These are phyloP conservation scores for Chymomyza costata DNA, from an alignment of 1,140 invertebrate genomes.

Conservation along the genomic window DNA sequence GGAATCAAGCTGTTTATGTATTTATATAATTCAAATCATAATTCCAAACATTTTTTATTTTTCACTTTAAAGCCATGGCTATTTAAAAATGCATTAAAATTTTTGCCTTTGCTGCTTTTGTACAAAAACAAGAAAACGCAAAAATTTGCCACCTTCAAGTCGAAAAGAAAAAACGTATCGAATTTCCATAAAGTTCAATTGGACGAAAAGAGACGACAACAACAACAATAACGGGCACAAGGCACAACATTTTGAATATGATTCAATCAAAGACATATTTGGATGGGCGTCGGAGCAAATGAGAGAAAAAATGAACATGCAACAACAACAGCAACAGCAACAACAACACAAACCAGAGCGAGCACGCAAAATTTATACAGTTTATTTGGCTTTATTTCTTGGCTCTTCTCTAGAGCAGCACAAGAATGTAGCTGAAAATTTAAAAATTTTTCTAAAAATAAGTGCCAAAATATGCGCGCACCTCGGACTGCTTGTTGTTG, in stretches of 20 bases:
- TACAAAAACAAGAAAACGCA: slow-evolving; percentile 1
- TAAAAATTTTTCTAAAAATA: slow-evolving; percentile 67
- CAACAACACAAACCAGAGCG: background rate
- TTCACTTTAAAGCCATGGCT: slow-evolving; percentile 18
- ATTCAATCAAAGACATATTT: slow-evolving; percentile 75
- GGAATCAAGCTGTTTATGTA: slow-evolving; percentile 51
- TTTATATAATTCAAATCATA: slow-evolving; percentile 6
- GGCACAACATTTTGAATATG: slow-evolving; percentile 57
- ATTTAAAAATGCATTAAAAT: slow-evolving; percentile 2
- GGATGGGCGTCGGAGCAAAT: slow-evolving; percentile 64
- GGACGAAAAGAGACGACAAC: slow-evolving; percentile 68
- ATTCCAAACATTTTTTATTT: slow-evolving; percentile 13
- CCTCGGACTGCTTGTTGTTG: slow-evolving; percentile 9
- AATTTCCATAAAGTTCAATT: slow-evolving; percentile 72
- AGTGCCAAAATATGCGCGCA: slow-evolving; percentile 47
- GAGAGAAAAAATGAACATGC: slow-evolving; percentile 32
- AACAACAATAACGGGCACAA: slow-evolving; percentile 54
- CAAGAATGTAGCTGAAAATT: slow-evolving; percentile 70
- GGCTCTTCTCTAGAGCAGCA: slow-evolving; percentile 30
- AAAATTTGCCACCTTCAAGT: slow-evolving; percentile 16
- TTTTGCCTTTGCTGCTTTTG: slow-evolving; percentile 4
- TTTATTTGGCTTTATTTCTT: background rate
- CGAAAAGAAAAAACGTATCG: slow-evolving; percentile 61
- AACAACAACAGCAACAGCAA: slow-evolving; percentile 31
- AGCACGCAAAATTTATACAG: background rate